Base-by-base conservation (phyloP, 2,888 invertebrate genomes). In the Archips crataeganus region DNA sequence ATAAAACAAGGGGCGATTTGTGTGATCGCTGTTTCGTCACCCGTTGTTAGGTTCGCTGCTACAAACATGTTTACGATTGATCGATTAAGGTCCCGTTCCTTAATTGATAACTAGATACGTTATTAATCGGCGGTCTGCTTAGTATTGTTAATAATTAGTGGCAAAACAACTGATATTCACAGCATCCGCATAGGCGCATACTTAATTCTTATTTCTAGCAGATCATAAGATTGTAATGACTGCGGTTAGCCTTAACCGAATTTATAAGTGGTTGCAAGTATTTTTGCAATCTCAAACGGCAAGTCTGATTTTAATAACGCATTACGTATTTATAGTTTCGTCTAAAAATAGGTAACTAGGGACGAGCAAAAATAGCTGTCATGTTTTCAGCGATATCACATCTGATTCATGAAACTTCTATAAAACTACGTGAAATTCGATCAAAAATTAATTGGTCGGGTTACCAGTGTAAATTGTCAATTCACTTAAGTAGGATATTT, bases 341-440 rank as follows among this genome's bases (percentile, higher is more conserved):
- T 68, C 51, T 36, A 61, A 65, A 70, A 65, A 51, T 70, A 54
- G 74, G 61, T 49, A 64, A 61, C 69, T 61, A 65, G 64, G 68
- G 63, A 68, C 49, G 68, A 51, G 45, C 70, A 60, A 65, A 74
- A 74, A 70, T 74, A 74, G 65, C 60, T 34, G 34, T 61, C 68
- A 36, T 54, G 57, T 59, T 51, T 63, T 67, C 57, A 61, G 60
- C 42, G 60, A 36, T 42, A 60, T 45, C 54, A 72, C 51, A 62
- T 51, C 51, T 57, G 11, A 32, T 57, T 32, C 23, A 32, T 57
- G 11, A 32, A 32, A 57, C 32, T 57, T 57, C 49, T 69, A 61
- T 57, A 54, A 67, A 67, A 67, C 39, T 62, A 15, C 34, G 11
- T n/a, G 34, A 67, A 51, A 66, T 49, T 36, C 10, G 47, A 60